Conservation (phyloP, 2,888 invertebrate species). For the Zele albiditarsus region DNA sequence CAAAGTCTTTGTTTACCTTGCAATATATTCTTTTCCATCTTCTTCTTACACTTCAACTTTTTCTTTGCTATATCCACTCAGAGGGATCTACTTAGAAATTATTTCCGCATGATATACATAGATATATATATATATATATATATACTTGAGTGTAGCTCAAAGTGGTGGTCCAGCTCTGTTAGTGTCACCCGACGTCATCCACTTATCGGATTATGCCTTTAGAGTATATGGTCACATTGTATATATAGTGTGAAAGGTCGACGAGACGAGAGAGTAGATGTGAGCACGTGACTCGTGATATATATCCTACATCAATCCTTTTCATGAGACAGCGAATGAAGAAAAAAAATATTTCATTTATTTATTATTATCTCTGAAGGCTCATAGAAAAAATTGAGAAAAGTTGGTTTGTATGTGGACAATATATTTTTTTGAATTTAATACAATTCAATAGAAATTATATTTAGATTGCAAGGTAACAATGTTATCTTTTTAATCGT, state of each 20-base stretch:
- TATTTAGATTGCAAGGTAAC: too few species aligned
- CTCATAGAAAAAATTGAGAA: not conserved
- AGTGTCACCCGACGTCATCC: constrained; percentile 18
- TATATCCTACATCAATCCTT: not conserved
- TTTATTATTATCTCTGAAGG: not conserved
- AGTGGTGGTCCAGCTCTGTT: constrained; percentile 13
- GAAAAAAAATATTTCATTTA: not conserved
- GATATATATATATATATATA: not conserved
- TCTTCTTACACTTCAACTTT: not conserved
- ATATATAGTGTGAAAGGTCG: not conserved
- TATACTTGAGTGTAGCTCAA: not conserved
- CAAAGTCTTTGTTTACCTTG: not conserved
- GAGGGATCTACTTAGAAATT: not conserved
- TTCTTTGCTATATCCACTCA: not conserved
- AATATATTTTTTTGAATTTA: too few species aligned
- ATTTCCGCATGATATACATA: not conserved
- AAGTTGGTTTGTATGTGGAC: too few species aligned
- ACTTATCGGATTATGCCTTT: constrained; percentile 33
- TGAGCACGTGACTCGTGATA: constrained; percentile 3
- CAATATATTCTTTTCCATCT: not conserved
- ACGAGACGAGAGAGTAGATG: not conserved
- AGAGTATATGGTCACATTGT: not conserved
- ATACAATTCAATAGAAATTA: too few species aligned
- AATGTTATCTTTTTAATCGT: too few species aligned
- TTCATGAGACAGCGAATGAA: not conserved